Conservation (phyloP, 1,140 invertebrate species). For the Heterodera carotae region DNA sequence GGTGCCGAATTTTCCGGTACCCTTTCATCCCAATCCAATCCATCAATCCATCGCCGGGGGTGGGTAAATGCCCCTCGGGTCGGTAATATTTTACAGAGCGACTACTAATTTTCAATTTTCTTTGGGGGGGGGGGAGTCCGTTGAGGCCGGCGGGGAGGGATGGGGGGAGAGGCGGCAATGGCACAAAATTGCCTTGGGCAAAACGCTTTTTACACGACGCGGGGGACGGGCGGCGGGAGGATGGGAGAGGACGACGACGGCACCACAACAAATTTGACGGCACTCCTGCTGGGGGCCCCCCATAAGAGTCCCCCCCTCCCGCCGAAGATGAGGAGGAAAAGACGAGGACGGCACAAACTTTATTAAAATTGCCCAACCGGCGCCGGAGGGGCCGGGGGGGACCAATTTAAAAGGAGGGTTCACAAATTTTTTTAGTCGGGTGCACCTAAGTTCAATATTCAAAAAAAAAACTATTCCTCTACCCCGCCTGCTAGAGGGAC, state of each 20-base stretch:
- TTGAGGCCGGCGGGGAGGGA: neutral
- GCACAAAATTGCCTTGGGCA: neutral
- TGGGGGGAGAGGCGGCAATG: neutral
- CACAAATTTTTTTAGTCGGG: too few species aligned
- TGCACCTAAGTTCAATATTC: too few species aligned
- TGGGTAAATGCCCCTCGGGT: too few species aligned
- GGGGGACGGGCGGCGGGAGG: too few species aligned
- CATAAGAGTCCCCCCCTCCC: too few species aligned
- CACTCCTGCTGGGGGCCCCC: neutral
- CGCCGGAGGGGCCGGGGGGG: too few species aligned
- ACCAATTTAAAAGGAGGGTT: too few species aligned
- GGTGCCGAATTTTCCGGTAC: neutral
- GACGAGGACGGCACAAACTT: neutral
- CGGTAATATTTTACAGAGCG: neutral
- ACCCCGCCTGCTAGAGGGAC: too few species aligned
- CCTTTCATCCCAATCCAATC: too few species aligned
- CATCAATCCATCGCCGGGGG: too few species aligned
- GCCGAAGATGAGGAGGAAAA: too few species aligned
- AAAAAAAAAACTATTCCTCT: too few species aligned
- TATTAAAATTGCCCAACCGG: neutral
- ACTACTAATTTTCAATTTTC: constrained; percentile 4
- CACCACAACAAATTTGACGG: neutral
- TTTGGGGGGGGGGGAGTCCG: neutral
- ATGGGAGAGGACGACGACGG: neutral
- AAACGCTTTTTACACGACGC: neutral